Base-by-base conservation (phyloP, 2,113 vertebrate genomes). In the Guaruba guarouba region DNA sequence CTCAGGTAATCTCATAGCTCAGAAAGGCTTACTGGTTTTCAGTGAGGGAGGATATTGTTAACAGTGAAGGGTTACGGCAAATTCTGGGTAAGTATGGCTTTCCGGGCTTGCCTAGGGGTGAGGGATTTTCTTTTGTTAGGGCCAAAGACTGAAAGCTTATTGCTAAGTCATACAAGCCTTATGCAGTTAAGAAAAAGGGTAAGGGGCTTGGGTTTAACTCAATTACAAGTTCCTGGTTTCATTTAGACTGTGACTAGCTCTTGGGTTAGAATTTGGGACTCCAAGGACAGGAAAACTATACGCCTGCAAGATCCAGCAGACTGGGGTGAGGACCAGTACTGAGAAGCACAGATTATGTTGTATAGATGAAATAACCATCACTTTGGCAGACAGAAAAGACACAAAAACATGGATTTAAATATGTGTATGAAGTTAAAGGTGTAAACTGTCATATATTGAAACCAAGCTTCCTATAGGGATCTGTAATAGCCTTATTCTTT, bases 1-100 rank as follows among this genome's bases (percentile, higher is more conserved):
- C 81, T 91, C 51, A n/a, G 81, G 93, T 94, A 91, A 92, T 94
- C 78, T 94, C 27, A 51, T 86, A 51, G 88, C 71, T 93, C 85
- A 82, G 84, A 93, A 92, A 64, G 70, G 62, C 24, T 96, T 92
- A 88, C 17, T 82, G 71, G 35, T 76, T 94, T 94, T 94, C 75
- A 73, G 29, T 51, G 17, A 71, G 62, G 33, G 35, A 80, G 33
- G 79, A 27, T 73, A 62, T 55, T 90, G 75, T 89, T 94, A 78
- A 87, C 49, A 92, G 66, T 35, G 59, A 82, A 91, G 75, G 33
- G 73, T 75, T 94, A 66, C 76, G 85, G 85, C 82, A 73, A 85
- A 76, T 93, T 82, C 82, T 73, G 62, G 37, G 62, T 64, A 68
- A 79, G 46, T 75, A 15, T 88, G 52, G 48, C 46, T 91, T 87